Conservation (phyloP, 1,140 invertebrate genomes). For the Papilio dardanus region DNA sequence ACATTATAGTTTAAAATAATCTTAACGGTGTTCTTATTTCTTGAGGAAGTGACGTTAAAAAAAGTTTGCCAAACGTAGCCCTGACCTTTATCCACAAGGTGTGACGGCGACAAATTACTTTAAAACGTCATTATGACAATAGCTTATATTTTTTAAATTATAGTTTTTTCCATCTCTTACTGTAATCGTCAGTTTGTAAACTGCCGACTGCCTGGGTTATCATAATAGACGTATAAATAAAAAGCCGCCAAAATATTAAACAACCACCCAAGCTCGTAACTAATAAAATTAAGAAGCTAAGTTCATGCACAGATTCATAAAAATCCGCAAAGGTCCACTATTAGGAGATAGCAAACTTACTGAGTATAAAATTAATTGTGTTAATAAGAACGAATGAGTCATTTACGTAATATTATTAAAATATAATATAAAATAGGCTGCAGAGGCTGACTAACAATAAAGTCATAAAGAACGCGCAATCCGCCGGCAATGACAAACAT, state of each 20-base stretch:
- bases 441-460: slow-evolving; percentile 55
- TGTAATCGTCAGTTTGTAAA: too few species aligned
- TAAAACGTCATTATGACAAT: slow-evolving; percentile 29
- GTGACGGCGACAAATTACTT: slow-evolving; percentile 27
- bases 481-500: slow-evolving; percentile 67
- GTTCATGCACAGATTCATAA: too few species aligned
- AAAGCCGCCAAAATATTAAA: too few species aligned
- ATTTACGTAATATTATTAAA: neutral
- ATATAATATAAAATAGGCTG: slow-evolving; percentile 2
- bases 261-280: too few species aligned
- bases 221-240: too few species aligned
- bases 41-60: slow-evolving; percentile 51
- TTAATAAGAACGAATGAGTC: neutral
- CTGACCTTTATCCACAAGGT: slow-evolving; percentile 44
- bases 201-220: too few species aligned
- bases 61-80: slow-evolving; percentile 46
- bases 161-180: too few species aligned
- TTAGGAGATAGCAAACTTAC: too few species aligned
- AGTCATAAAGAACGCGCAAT: slow-evolving; percentile 53
- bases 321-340: too few species aligned
- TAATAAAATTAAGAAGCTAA: too few species aligned
- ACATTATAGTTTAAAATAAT: too few species aligned
- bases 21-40: slow-evolving; percentile 48
- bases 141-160: neutral
- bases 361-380: neutral